Evolutionary conservation across 1,140 invertebrate genomes (phyloP).

Genomic region (Zaprionus taronus): DNA sequence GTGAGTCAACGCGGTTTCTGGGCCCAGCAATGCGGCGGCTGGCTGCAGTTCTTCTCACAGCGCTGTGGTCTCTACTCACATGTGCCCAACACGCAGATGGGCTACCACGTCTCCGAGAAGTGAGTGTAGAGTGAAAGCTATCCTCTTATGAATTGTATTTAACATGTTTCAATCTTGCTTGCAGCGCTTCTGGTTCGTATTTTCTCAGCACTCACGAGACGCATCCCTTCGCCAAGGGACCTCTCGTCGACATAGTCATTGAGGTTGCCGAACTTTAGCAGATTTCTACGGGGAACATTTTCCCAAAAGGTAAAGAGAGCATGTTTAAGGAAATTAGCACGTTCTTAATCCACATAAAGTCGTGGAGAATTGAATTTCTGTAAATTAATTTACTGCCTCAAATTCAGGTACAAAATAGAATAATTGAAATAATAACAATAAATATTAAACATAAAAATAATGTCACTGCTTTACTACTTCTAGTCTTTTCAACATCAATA

Average conservation of each 20-base stretch:
- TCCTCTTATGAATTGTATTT: not conserved
- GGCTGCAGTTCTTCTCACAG: slow-evolving; percentile 66
- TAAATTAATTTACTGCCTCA: too few relatives aligned
- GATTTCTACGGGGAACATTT: not conserved
- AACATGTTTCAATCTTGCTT: not conserved
- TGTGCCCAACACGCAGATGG: slow-evolving; percentile 64
- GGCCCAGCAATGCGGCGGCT: slow-evolving; percentile 70
- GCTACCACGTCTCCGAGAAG: slow-evolving; percentile 69
- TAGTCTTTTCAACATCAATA: too few relatives aligned
- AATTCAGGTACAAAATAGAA: too few relatives aligned
- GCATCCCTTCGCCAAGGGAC: slow-evolving; percentile 71
- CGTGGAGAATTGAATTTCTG: too few relatives aligned
- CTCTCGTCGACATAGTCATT: slow-evolving; percentile 50
- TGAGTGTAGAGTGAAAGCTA: not conserved
- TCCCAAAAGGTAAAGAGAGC: too few relatives aligned
- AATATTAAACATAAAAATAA: too few relatives aligned
- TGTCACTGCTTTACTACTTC: too few relatives aligned
- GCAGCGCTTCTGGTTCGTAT: slow-evolving; percentile 67
- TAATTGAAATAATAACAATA: too few relatives aligned
- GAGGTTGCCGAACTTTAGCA: slow-evolving; percentile 49
- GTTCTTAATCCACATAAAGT: too few relatives aligned
- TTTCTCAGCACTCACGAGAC: slow-evolving; percentile 66
- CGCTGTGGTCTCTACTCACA: slow-evolving; percentile 59
- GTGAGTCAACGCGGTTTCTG: slow-evolving; percentile 62
- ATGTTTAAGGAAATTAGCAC: too few relatives aligned